These are phyloP conservation scores for Watsonalla binaria DNA, from an alignment of 2,888 invertebrate genomes.

Conservation along the genomic window DNA sequence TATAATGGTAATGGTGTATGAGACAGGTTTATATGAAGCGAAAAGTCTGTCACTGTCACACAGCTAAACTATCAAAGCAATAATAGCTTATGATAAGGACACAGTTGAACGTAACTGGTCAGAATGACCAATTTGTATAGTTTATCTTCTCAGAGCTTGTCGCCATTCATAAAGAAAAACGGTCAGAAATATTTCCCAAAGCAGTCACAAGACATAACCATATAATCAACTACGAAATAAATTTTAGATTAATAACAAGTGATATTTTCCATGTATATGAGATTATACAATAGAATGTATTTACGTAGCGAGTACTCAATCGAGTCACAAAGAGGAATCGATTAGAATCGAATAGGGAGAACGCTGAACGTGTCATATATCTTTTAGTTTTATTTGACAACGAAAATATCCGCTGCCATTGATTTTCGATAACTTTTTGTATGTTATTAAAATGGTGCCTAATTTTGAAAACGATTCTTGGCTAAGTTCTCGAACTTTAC, in stretches of 20 bases:
- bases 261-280: slow-evolving; percentile 21
- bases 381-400: slow-evolving; percentile 33
- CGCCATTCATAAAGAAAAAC: too few relatives aligned
- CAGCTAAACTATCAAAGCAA: too few relatives aligned
- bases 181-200: neutral
- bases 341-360: slow-evolving; percentile 14
- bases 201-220: neutral
- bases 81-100: too few relatives aligned
- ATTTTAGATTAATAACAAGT: slow-evolving; percentile 17
- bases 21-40: too few relatives aligned
- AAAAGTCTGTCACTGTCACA: too few relatives aligned
- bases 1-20: too few relatives aligned
- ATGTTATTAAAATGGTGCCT: slow-evolving; percentile 41
- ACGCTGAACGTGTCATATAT: slow-evolving; percentile 20
- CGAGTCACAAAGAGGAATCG: slow-evolving; percentile 11
- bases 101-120: too few relatives aligned
- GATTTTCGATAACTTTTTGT: slow-evolving; percentile 27
- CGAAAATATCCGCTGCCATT: slow-evolving; percentile 45
- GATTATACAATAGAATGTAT: slow-evolving; percentile 12
- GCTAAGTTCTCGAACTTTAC: slow-evolving; percentile 2
- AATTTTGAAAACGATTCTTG: slow-evolving; percentile 39
- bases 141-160: too few relatives aligned
- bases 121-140: too few relatives aligned
- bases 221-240: slow-evolving; percentile 5
- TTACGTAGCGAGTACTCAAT: slow-evolving; percentile 2